These are phyloP conservation scores for Rhadinocentrus ornatus DNA, from an alignment of 2,797 vertebrate genomes.

Conservation along the genomic window DNA sequence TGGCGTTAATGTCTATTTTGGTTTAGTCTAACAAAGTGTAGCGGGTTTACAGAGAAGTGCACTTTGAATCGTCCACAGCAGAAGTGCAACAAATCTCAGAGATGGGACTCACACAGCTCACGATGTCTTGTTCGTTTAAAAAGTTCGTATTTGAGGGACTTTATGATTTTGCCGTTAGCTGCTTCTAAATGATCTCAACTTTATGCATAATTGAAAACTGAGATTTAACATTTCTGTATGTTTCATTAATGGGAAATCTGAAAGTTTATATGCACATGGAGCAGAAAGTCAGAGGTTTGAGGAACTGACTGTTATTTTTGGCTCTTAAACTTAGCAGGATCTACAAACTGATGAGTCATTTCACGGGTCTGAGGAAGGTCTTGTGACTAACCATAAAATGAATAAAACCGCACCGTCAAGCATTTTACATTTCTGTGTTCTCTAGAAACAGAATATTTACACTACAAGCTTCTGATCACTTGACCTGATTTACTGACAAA, in stretches of 20 bases:
- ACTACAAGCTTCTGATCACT: not conserved
- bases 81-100: not conserved
- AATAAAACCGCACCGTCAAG: no score
- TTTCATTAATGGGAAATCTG: not conserved
- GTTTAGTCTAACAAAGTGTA: not conserved
- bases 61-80: fast-evolving
- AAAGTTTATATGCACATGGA: not conserved
- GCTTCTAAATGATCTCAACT: not conserved
- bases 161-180: not conserved
- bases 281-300: constrained; percentile 18
- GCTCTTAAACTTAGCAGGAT: constrained; percentile 1
- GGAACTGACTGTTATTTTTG: constrained; percentile 44
- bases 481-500: not conserved
- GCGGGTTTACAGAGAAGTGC: not conserved
- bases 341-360: constrained; percentile 6
- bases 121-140: not conserved
- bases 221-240: not conserved
- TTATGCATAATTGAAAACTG: not conserved
- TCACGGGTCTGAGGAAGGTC: constrained; percentile 4
- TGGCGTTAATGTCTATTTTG: not conserved
- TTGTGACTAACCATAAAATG: constrained; percentile 11
- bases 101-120: not conserved
- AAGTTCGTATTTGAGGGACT: not conserved
- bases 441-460: not conserved
- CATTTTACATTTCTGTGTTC: constrained; percentile 5